Conservation (phyloP, 2,113 vertebrate genomes). For the Pollimyrus isidori region DNA sequence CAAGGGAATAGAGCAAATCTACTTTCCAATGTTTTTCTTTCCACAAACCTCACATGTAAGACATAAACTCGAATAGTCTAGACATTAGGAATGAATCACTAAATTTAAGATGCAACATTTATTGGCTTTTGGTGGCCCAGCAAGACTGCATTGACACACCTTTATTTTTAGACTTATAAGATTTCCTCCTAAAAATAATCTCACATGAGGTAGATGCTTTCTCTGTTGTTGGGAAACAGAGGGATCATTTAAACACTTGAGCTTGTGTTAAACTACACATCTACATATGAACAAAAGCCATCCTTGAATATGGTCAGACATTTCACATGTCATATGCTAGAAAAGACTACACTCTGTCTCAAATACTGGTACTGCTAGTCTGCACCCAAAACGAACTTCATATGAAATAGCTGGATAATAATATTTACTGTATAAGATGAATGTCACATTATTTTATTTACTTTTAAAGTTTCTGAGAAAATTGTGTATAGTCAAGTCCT, state of each 20-base stretch:
- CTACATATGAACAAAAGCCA: not conserved
- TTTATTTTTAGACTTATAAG: constrained; percentile 51
- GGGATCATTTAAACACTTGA: constrained; percentile 38
- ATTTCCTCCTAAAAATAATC: constrained; percentile 60
- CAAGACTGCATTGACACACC: constrained; percentile 59
- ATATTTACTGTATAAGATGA: constrained; percentile 46
- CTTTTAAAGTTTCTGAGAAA: not conserved
- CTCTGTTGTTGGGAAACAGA: constrained; percentile 49
- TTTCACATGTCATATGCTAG: not conserved
- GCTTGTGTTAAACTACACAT: not conserved
- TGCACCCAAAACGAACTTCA: constrained; percentile 15
- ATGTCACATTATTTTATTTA: not conserved
- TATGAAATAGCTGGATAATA: constrained; percentile 44
- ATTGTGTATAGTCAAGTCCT: not conserved
- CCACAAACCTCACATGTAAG: constrained; percentile 34
- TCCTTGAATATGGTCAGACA: not conserved
- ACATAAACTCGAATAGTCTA: constrained; percentile 36
- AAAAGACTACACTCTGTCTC: not conserved
- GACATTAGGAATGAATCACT: constrained; percentile 49
- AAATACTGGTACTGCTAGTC: not conserved
- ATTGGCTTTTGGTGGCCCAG: constrained; percentile 53
- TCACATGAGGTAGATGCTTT: constrained; percentile 51
- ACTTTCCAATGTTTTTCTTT: constrained; percentile 46
- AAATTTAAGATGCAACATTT: constrained; percentile 53
- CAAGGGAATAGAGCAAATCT: constrained; percentile 17